Conservation (phyloP, 2,888 invertebrate species). For the Mylabris sibirica region DNA sequence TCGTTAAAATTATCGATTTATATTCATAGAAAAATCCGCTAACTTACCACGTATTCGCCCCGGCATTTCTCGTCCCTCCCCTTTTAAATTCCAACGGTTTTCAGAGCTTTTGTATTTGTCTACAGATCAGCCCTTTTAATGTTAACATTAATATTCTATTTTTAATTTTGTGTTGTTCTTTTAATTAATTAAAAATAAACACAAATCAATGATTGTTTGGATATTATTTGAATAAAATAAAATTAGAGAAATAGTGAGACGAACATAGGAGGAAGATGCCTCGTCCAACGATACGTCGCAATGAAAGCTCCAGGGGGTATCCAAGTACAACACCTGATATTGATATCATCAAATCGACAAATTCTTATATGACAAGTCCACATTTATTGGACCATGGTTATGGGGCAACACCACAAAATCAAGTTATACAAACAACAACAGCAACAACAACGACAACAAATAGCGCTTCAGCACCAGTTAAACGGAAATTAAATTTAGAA, state of each 20-base stretch:
- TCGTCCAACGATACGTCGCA: constrained; percentile 58
- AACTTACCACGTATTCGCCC: constrained; percentile 1
- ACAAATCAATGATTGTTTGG: constrained; percentile 18
- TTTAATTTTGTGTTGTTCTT: constrained; percentile 18
- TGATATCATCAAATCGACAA: constrained; percentile 63
- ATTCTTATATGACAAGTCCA: constrained; percentile 69
- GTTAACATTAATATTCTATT: constrained; percentile 13
- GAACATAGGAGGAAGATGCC: constrained; percentile 60
- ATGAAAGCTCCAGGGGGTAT: constrained; percentile 61
- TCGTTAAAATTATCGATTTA: not conserved
- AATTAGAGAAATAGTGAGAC: not conserved
- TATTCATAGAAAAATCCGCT: constrained; percentile 8
- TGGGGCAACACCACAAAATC: constrained; percentile 80
- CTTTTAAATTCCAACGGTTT: constrained; percentile 49
- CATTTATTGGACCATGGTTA: constrained; percentile 88
- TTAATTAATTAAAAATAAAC: not conserved
- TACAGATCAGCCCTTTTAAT: constrained; percentile 25
- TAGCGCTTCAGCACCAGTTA: constrained; percentile 66
- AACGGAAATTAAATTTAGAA: constrained; percentile 81
- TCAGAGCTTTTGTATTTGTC: constrained; percentile 29
- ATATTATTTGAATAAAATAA: not conserved
- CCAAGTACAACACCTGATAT: constrained; percentile 63
- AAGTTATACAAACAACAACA: constrained; percentile 63
- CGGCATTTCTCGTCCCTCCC: constrained; percentile 39
- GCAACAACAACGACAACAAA: constrained; percentile 56